Conservation (phyloP, 1,140 invertebrate genomes). For the Magallana gigas region DNA sequence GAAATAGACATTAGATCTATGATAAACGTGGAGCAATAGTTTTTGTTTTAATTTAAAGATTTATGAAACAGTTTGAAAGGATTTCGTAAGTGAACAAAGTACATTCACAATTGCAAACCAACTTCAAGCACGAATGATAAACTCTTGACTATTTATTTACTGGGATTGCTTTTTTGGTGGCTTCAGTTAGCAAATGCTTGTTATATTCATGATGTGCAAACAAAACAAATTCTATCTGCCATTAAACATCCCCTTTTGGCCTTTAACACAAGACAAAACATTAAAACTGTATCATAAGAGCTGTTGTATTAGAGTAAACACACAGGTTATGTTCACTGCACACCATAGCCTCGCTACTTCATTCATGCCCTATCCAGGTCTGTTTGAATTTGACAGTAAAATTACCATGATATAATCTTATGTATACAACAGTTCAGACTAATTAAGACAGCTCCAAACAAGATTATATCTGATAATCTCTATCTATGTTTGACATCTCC, state of each 20-base stretch:
- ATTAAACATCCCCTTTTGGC: background rate
- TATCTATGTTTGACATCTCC: constrained; percentile 33
- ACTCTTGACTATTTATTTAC: background rate
- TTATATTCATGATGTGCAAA: background rate
- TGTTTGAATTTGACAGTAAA: constrained; percentile 37
- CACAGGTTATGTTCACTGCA: constrained; percentile 1
- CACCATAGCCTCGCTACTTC: background rate
- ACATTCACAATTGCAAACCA: too few species aligned
- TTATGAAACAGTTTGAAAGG: too few species aligned
- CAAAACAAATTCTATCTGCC: background rate
- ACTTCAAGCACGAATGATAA: too few species aligned
- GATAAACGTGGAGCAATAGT: too few species aligned
- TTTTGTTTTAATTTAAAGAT: too few species aligned
- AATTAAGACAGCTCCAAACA: constrained; percentile 36
- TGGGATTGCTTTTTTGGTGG: background rate
- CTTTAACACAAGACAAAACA: constrained; percentile 34
- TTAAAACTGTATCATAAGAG: constrained; percentile 24
- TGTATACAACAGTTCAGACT: constrained; percentile 31
- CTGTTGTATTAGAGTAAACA: constrained; percentile 32
- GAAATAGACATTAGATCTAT: too few species aligned
- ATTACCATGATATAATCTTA: constrained; percentile 38
- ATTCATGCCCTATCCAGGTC: background rate
- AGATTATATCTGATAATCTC: constrained; percentile 34
- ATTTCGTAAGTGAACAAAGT: too few species aligned
- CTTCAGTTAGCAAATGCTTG: background rate